phyloP scores from a whole-genome alignment of 2,113 vertebrate genomes.

The Ictalurus punctatus region DNA sequence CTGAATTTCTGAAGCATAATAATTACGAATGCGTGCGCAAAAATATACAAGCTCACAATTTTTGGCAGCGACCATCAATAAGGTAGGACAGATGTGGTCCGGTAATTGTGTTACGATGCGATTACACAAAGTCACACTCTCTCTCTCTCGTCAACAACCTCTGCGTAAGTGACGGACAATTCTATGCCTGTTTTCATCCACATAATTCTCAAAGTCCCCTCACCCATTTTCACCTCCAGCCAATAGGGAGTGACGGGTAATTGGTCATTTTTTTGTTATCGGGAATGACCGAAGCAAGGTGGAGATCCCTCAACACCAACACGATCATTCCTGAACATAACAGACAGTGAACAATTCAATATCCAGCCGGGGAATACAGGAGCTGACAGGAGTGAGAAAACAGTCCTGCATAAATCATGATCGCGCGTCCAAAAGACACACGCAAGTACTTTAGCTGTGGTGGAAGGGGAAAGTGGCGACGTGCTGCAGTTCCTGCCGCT shows the following conservation, averaged over 20 bases:
- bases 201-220: conserved; percentile 49
- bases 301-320: conserved; percentile 60
- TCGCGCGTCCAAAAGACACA: conserved; percentile 68
- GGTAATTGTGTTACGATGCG: not conserved
- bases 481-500: conserved; percentile 28
- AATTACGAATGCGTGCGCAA: not conserved
- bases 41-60: not conserved
- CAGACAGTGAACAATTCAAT: conserved; percentile 46
- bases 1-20: not conserved
- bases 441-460: conserved; percentile 59
- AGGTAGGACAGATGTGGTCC: not conserved
- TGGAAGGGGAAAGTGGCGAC: not conserved
- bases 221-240: conserved; percentile 54
- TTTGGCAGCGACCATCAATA: not conserved
- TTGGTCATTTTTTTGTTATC: conserved; percentile 68
- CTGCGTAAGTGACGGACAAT: conserved; percentile 21
- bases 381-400: conserved; percentile 41
- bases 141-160: conserved; percentile 18
- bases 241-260: conserved; percentile 61
- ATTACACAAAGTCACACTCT: not conserved
- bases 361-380: conserved; percentile 50
- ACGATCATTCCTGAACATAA: conserved; percentile 64
- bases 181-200: conserved; percentile 53
- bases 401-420: conserved; percentile 70
- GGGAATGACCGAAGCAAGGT: conserved; percentile 66